These are phyloP conservation scores for Felis catus DNA, from an alignment of 2,113 vertebrate genomes.

Conservation along the genomic window F.catus_Fca126_mat1.0 CM031424.1:25602501-25603000, in stretches of 20 bases:
- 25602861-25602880: background rate
- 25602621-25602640: background rate
- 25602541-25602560: background rate
- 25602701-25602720: background rate
- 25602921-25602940: background rate
- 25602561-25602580: background rate
- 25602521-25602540: background rate
- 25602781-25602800: background rate
- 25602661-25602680: background rate
- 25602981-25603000: background rate
- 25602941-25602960: background rate
- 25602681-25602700: background rate
- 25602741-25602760: background rate
- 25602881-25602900: background rate
- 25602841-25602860: background rate
- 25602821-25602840: background rate
- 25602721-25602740: background rate
- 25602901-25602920: background rate
- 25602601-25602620: background rate
- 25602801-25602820: background rate
- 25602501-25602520: background rate
- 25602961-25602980: background rate
- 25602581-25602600: background rate
- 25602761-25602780: background rate
- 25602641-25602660: background rate